A percentile compares a stretch with the other conserved stretches of the same genome.
Evolutionary conservation across 1,140 invertebrate species (phyloP).

Genomic region (Charaxes varanes): DNA sequence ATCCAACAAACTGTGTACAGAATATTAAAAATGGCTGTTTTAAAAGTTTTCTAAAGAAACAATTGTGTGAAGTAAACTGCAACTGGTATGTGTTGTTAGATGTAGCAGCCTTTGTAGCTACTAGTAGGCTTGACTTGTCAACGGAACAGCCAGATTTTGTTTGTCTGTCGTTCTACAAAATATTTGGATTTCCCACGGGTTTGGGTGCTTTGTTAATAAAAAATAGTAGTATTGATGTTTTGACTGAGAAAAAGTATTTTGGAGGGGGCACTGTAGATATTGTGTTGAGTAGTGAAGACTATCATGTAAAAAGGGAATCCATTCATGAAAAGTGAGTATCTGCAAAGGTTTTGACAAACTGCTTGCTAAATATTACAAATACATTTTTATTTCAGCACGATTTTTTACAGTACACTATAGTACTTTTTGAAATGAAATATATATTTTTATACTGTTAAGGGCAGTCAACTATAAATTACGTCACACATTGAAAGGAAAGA

Average conservation of each 20-base stretch:
- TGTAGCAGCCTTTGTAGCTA: slow-evolving; percentile 88
- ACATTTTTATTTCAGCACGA: slow-evolving; percentile 19
- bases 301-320: slow-evolving; percentile 79
- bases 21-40: slow-evolving; percentile 79
- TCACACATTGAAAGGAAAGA: no score
- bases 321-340: slow-evolving; percentile 81
- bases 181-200: slow-evolving; percentile 98
- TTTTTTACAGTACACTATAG: no score
- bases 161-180: slow-evolving; percentile 96
- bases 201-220: slow-evolving; percentile 90
- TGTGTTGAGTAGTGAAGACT: slow-evolving; percentile 80
- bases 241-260: slow-evolving; percentile 86
- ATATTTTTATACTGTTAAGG: no score
- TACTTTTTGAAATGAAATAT: no score
- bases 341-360: no score
- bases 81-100: slow-evolving; percentile 91
- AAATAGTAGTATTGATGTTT: slow-evolving; percentile 77
- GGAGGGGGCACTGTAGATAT: slow-evolving; percentile 94
- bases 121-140: slow-evolving; percentile 85
- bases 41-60: slow-evolving; percentile 47
- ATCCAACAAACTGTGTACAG: slow-evolving; percentile 85
- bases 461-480: no score
- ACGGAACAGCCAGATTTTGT: slow-evolving; percentile 90
- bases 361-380: slow-evolving; percentile 1
- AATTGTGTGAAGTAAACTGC: slow-evolving; percentile 43